Base-by-base conservation (phyloP, 2,113 vertebrate species). In the Phyllopteryx taeniolatus region DNA sequence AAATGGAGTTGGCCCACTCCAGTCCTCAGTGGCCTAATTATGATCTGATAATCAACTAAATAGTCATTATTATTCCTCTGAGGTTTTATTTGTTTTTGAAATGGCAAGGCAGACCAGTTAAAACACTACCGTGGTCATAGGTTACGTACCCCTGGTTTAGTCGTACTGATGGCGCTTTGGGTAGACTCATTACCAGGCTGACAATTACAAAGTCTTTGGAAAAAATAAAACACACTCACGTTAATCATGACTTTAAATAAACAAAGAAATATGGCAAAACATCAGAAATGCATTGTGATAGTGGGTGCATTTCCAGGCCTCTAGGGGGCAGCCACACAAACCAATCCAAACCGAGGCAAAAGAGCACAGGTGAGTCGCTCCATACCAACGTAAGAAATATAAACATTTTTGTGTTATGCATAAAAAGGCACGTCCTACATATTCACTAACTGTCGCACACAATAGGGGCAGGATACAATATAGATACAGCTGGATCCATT, bases 401-500 rank as follows among this genome's bases (percentile, higher is more conserved):
- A 73, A 82, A 83, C 74, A 85, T 91, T 90, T 83, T 67, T 70
- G 65, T 71, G 80, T 78, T 84, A 86, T 86, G 67, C 86, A 87
- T 88, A 90, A 90, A 90, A 91, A 93, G 92, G 90, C 91, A 93
- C 92, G 92, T 93, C 86, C 89, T 90, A 91, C 81, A 87, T 90
- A 90, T 89, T 84, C 81, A 82, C 72, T 79, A 90, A 61, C 5
- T 13, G 57, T 88, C 80, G 11, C 33, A 14, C 11, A 19, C 19
- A 64, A 7, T 20, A 10, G 15, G 33, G 60, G 8, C 0, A 35
- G 60, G 60, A 9, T 39, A 39, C 33, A 42, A 42, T 19, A 61
- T 62, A 2, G 4, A 62, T 39, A 59, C 57, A 27, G 12, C 22
- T 33, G 22, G 57, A 31, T 60, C 57, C 27, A 14, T 15, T 49